Base-by-base conservation (phyloP, 2,113 vertebrate species). In the Psittacara wagleri region DNA sequence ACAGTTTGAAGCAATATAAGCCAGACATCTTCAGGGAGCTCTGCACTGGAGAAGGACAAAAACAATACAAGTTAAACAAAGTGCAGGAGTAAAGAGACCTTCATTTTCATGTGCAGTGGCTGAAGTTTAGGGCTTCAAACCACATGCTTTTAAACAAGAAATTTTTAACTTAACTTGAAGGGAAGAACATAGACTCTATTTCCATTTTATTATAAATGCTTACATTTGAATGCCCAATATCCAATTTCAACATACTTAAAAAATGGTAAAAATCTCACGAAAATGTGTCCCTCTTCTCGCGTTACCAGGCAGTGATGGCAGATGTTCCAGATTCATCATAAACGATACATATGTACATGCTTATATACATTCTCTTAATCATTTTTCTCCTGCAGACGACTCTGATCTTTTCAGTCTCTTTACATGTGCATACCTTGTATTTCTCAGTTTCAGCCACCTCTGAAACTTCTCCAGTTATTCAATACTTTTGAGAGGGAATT, bases 11-110 rank as follows among this genome's bases (percentile, higher is more conserved):
- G 83, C 39, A 57, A 9, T n/a, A 51, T 5, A 11, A 94, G 41
- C 39, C 64, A 94, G 52, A 49, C 88, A 97, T 96, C 86, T 94
- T 95, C 80, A 90, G 33, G 20, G 11, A 90, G 35, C 46, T 74
- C 85, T 92, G 44, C 31, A 76, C 1, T 12, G 39, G 4, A 6
- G 10, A 1, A 5, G 4, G 55, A n/a, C 55, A 6, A 13, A 22
- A 46, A 55, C 46, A 27, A 4, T 59, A 59, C 33, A 35, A 57
- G 54, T 31, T 28, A 39, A 86, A 67, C 2, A 46, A 64, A 72
- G 5, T 13, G 11, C 54, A 76, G 46, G 19, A 63, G n/a, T 76
- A 73, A 17, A 78, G 11, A 73, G 8, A 87, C 10, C 31, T 73
- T 79, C 2, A 27, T 74, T 90, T 93, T 87, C 41, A 66, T 3